Evolutionary conservation across 2,113 vertebrate species (phyloP).

Genomic region (Mastomys coucha): DNA sequence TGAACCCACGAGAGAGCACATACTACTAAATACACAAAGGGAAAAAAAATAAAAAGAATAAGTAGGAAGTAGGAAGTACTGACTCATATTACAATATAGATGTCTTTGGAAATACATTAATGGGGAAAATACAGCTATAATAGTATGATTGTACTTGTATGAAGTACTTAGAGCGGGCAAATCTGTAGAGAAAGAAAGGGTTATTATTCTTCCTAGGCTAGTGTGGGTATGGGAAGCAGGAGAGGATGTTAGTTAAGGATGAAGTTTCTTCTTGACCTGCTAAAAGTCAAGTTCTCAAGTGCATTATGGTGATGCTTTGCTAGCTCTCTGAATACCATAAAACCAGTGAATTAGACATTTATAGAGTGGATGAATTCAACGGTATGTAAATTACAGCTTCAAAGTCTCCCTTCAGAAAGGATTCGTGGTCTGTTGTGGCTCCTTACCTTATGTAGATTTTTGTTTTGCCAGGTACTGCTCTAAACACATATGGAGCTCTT

Average conservation of each 20-base stretch:
- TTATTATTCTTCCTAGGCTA: background rate
- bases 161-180: background rate
- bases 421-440: background rate
- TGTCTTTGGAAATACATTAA: background rate
- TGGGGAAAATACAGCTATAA: background rate
- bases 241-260: background rate
- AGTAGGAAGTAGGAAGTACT: background rate
- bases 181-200: background rate
- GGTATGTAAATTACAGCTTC: background rate
- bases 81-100: background rate
- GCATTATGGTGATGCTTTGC: background rate
- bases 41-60: background rate
- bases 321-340: background rate
- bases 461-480: background rate
- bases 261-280: background rate
- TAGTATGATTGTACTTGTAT: background rate
- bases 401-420: background rate
- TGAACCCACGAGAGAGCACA: background rate
- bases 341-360: background rate
- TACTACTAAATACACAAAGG: background rate
- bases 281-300: background rate
- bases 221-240: rapidly evolving
- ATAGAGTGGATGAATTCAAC: background rate
- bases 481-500: slow-evolving; percentile 1
- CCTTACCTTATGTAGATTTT: background rate